Percentiles rank a stretch among this genome's conserved stretches.
Conservation (phyloP, 2,888 invertebrate genomes). For the Tenthredo amoena region DNA sequence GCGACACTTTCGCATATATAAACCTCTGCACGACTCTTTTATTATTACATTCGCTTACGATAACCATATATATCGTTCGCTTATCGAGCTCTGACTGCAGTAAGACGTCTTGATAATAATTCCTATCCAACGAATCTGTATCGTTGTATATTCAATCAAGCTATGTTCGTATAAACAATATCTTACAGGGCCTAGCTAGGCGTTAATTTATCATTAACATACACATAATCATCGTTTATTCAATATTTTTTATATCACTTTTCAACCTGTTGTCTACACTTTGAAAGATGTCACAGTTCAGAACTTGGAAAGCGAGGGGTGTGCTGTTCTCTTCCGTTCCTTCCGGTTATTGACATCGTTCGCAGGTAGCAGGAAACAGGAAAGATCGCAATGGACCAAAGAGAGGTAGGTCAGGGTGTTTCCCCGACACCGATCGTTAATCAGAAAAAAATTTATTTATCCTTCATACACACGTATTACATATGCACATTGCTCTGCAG, state of each 20-base stretch:
- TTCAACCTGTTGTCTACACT: neutral
- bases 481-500: neutral
- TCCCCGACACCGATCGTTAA: neutral
- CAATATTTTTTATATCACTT: neutral
- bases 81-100: neutral
- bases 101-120: neutral
- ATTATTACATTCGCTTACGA: neutral
- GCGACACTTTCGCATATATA: conserved; percentile 33
- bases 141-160: neutral
- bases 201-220: neutral
- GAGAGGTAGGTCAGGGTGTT: conserved; percentile 4
- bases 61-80: neutral
- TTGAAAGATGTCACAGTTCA: neutral
- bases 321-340: neutral
- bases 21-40: neutral
- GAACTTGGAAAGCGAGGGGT: neutral
- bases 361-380: neutral
- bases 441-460: neutral
- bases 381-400: neutral
- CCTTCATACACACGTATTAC: neutral
- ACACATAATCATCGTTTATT: neutral
- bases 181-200: neutral
- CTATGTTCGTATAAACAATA: neutral
- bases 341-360: neutral
- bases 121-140: neutral